Evolutionary conservation across 2,113 vertebrate species (phyloP).

Genomic region (Rhea americana): DNA sequence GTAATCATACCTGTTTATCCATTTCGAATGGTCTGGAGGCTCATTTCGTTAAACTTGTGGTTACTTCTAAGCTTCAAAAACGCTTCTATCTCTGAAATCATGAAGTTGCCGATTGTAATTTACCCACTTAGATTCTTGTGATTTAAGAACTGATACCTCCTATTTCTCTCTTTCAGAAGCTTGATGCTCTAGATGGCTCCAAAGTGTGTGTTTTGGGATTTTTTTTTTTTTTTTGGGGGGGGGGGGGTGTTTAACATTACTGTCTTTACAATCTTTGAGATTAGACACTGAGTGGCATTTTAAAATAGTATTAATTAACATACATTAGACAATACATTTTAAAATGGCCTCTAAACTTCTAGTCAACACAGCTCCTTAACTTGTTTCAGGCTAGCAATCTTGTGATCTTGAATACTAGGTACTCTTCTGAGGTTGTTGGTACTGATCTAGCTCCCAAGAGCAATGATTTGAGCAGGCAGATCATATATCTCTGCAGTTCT

Average conservation of each 20-base stretch:
- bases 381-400: not conserved
- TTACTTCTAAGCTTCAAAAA: slow-evolving; percentile 8
- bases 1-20: not conserved
- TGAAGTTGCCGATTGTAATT: not conserved
- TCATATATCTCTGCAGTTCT: not conserved
- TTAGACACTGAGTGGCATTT: not conserved
- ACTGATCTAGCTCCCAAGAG: not conserved
- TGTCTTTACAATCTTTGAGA: not conserved
- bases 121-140: not conserved
- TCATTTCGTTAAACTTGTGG: not conserved
- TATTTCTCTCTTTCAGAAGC: not conserved
- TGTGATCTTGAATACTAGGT: not conserved
- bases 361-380: not conserved
- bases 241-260: too few relatives aligned
- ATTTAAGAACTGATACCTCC: not conserved
- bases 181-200: not conserved
- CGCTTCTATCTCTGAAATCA: not conserved
- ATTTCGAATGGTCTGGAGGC: not conserved
- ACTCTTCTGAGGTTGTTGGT: not conserved
- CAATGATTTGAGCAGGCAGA: not conserved
- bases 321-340: not conserved
- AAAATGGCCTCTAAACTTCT: not conserved
- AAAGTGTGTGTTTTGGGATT: not conserved
- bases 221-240: not conserved
- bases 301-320: not conserved